Evolutionary conservation across 1,140 invertebrate genomes (phyloP).

Genomic region (Euwallacea fornicatus): DNA sequence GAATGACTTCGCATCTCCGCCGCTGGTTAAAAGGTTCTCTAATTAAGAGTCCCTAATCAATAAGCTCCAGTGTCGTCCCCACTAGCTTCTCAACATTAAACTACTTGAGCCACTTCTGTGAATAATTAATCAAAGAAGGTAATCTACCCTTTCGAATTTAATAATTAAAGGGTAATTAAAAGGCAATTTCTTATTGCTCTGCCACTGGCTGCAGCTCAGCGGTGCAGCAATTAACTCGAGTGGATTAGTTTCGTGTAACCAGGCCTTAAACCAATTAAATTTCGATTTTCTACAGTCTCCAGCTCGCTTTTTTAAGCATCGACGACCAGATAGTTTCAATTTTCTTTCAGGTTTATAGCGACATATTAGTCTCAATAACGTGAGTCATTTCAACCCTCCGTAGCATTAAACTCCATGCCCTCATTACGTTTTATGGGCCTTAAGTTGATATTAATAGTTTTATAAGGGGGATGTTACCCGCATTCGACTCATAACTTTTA

Average conservation of each 20-base stretch:
- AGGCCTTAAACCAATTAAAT: too few relatives aligned
- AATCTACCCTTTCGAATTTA: slow-evolving; percentile 12
- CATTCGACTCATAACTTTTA: neutral
- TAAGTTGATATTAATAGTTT: slow-evolving; percentile 15
- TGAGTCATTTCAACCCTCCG: slow-evolving; percentile 1
- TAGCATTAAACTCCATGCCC: slow-evolving; percentile 6
- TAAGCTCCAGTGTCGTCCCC: too few relatives aligned
- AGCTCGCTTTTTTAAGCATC: too few relatives aligned
- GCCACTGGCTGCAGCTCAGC: slow-evolving; percentile 16
- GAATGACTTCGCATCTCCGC: too few relatives aligned
- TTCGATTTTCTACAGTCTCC: too few relatives aligned
- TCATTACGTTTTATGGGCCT: slow-evolving; percentile 12
- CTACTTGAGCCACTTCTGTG: too few relatives aligned
- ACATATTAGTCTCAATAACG: slow-evolving; percentile 11
- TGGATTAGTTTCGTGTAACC: slow-evolving; percentile 3
- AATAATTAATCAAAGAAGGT: slow-evolving; percentile 18
- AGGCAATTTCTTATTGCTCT: slow-evolving; percentile 15
- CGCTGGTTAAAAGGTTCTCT: too few relatives aligned
- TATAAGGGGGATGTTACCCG: neutral
- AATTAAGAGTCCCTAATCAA: too few relatives aligned
- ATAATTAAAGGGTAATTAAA: slow-evolving; percentile 23
- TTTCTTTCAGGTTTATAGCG: neutral
- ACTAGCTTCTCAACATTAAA: too few relatives aligned
- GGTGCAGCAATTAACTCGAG: slow-evolving; percentile 12
- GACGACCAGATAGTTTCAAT: neutral